These are phyloP conservation scores for Clivina fossor DNA, from an alignment of 2,888 invertebrate species.

Conservation along the genomic window DNA sequence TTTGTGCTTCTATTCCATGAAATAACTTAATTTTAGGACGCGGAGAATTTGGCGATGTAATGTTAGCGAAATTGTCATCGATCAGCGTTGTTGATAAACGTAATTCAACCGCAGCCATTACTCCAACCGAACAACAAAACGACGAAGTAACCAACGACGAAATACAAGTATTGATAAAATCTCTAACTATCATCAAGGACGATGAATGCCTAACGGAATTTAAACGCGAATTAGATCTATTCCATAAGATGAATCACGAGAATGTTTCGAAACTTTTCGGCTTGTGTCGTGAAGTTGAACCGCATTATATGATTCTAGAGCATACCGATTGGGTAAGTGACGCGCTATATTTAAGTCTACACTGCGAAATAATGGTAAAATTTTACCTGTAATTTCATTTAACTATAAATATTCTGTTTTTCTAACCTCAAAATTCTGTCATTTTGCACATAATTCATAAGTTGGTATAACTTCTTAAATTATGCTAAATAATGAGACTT, in stretches of 20 bases:
- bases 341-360: no score
- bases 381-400: no score
- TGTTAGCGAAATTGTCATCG: conserved; percentile 68
- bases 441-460: no score
- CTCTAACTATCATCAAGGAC: conserved; percentile 74
- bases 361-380: no score
- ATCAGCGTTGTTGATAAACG: conserved; percentile 46
- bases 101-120: conserved; percentile 43
- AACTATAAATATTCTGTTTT: no score
- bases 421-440: no score
- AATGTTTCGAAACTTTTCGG: conserved; percentile 79
- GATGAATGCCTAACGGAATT: conserved; percentile 80
- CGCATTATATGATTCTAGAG: conserved; percentile 85
- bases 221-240: conserved; percentile 84
- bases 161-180: conserved; percentile 70
- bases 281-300: conserved; percentile 79
- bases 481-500: no score
- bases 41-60: conserved; percentile 91
- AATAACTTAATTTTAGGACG: conserved; percentile 64
- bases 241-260: conserved; percentile 79
- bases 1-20: no score
- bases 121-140: conserved; percentile 50
- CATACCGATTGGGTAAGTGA: conserved; percentile 92
- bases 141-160: no score
- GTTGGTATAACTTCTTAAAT: no score